Evolutionary conservation across 2,797 vertebrate species (phyloP), one percentile per base, ranked within the genome.

Genomic region (Hypotaenidia okinawae): DNA sequence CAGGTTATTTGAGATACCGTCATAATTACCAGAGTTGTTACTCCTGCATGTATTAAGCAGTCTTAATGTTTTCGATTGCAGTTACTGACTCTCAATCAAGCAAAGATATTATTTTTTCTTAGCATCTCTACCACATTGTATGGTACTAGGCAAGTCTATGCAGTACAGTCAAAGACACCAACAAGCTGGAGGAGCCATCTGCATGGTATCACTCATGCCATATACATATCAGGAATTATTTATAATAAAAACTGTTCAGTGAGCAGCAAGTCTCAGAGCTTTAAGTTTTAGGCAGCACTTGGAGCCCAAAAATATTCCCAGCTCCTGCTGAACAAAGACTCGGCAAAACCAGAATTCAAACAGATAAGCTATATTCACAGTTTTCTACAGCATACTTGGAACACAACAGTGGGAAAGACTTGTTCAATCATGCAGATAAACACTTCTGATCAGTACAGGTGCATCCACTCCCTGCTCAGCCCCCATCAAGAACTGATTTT

Each of bases 41-140:
- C 8, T 30, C 4, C 4, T 3, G 2, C 1, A 0, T 59, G 57
- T 41, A 41, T 45, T 79, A 41, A 70, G 47, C 22, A 67, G 23
- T 47, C n/a, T 17, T 67, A 52, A 37, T 8, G 19, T 28, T 84
- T 72, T 33, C 72, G 27, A 54, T 43, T 62, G 24, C 39, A 58
- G 30, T 47, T 62, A 70, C n/a, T 63, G 8, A 33, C 27, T 68
- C 37, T 27, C 23, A 35, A 30, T 23, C 62, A 61, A 74, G 54
- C 33, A 72, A n/a, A 79, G 24, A n/a, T 13, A 61, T 0, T 15
- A 52, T 35, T n/a, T 52, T 73, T 87, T 22, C 47, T 74, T 62
- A 25, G 28, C 41, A 61, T 58, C 43, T 74, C 47, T 32, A 81
- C 13, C 68, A 68, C 45, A 32, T 52, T 37, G 59, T 0, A 0